These are phyloP conservation scores for Crepidodera aurea DNA, from an alignment of 2,888 invertebrate species.

Conservation along the genomic window DNA sequence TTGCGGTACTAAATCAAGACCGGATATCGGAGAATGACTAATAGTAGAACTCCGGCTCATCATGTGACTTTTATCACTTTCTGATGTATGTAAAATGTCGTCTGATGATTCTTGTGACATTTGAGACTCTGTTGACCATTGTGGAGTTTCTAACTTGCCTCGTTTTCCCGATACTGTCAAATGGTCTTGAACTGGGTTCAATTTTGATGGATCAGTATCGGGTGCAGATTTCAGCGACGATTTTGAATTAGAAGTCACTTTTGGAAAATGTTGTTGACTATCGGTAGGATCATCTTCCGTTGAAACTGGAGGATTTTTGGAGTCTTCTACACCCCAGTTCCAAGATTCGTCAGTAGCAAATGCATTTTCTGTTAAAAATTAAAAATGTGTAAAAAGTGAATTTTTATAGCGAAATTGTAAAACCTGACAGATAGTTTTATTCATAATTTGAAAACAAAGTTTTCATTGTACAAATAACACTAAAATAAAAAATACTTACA, in stretches of 20 bases:
- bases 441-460: too few species aligned
- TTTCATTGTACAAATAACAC: too few species aligned
- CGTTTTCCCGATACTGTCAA: constrained; percentile 42
- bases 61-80: constrained; percentile 69
- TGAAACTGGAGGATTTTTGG: constrained; percentile 33
- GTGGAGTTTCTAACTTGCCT: constrained; percentile 63
- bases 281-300: constrained; percentile 30
- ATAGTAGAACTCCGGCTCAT: constrained; percentile 64
- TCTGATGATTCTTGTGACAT: constrained; percentile 73
- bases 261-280: constrained; percentile 57
- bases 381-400: too few species aligned
- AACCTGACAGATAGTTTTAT: too few species aligned
- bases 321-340: constrained; percentile 70
- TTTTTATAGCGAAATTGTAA: too few species aligned
- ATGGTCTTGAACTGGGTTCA: constrained; percentile 28
- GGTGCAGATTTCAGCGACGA: constrained; percentile 49
- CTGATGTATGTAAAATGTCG: constrained; percentile 68
- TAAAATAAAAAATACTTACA: too few species aligned
- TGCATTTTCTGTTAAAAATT: constrained; percentile 66
- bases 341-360: constrained; percentile 68
- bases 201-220: constrained; percentile 53
- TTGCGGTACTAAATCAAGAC: constrained; percentile 24
- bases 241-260: constrained; percentile 58
- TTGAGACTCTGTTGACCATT: constrained; percentile 74
- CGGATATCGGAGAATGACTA: constrained; percentile 57